phyloP scores from a whole-genome alignment of 2,888 invertebrate genomes.

The Tachina fera region DNA sequence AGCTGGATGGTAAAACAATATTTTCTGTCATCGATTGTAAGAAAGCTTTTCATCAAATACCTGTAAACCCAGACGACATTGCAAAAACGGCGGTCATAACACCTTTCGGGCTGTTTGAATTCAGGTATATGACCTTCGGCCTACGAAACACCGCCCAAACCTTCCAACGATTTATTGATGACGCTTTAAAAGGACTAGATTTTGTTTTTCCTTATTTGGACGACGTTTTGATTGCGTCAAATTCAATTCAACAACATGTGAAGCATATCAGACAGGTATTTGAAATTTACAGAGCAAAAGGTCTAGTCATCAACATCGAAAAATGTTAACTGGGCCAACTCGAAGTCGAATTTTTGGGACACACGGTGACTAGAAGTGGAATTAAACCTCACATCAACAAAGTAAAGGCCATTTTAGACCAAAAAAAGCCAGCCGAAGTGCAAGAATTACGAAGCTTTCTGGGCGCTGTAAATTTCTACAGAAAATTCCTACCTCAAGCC shows the following conservation, averaged over 20 bases:
- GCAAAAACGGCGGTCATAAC: slow-evolving; percentile 56
- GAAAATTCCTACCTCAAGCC: slow-evolving; percentile 50
- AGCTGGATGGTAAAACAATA: slow-evolving; percentile 25
- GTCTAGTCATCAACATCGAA: slow-evolving; percentile 40
- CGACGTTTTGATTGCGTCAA: slow-evolving; percentile 33
- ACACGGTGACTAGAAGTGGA: not conserved
- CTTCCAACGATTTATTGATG: slow-evolving; percentile 50
- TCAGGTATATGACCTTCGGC: slow-evolving; percentile 55
- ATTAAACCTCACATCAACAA: not conserved
- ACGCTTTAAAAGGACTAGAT: slow-evolving; percentile 21
- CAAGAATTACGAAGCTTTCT: slow-evolving; percentile 36
- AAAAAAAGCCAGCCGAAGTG: slow-evolving; percentile 9
- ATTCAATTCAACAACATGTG: slow-evolving; percentile 29
- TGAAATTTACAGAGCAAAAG: slow-evolving; percentile 20
- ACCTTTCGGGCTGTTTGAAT: slow-evolving; percentile 59
- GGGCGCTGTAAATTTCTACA: slow-evolving; percentile 38
- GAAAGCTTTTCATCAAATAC: slow-evolving; percentile 50
- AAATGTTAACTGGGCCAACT: slow-evolving; percentile 43
- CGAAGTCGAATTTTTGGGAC: slow-evolving; percentile 48
- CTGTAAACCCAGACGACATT: slow-evolving; percentile 25
- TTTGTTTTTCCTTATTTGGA: slow-evolving; percentile 59
- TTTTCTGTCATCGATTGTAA: slow-evolving; percentile 53
- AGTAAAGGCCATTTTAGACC: not conserved
- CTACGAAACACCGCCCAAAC: slow-evolving; percentile 56
- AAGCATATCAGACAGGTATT: slow-evolving; percentile 31